Percentiles rank a stretch among this genome's conserved stretches.
Evolutionary conservation across 2,113 vertebrate genomes (phyloP).

Genomic region (Petromus typicus): DNA sequence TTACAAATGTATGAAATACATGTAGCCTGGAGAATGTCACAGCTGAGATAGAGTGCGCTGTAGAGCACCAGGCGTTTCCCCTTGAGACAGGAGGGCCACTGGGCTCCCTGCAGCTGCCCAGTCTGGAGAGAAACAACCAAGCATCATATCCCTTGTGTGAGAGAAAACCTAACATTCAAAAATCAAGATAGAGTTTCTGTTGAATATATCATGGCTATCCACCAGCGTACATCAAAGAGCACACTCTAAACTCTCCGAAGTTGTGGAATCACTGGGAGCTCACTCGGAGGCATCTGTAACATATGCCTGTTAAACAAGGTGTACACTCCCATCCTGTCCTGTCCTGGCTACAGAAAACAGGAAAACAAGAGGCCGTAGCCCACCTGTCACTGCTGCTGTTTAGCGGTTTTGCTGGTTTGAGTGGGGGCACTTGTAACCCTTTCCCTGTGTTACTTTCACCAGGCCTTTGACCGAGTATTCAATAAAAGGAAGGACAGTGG

Average conservation of each 20-base stretch:
- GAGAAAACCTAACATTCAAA: neutral
- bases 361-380: neutral
- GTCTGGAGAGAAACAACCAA: neutral
- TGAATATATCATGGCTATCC: neutral
- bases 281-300: no score
- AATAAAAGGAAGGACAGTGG: slow-evolving; percentile 69
- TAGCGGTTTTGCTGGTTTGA: neutral
- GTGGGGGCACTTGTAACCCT: neutral
- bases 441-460: neutral
- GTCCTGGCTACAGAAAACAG: neutral
- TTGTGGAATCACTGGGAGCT: neutral
- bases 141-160: neutral
- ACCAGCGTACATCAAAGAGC: neutral
- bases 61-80: neutral
- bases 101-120: neutral
- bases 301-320: neutral
- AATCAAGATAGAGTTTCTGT: neutral
- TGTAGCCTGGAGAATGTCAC: neutral
- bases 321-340: neutral
- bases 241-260: neutral
- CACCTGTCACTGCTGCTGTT: neutral
- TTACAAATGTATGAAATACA: neutral
- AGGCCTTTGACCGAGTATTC: neutral
- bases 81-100: neutral
- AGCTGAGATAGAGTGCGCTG: neutral